phyloP scores from a whole-genome alignment of 2,797 vertebrate genomes.

The Neosilurus mollespiculum region DNA sequence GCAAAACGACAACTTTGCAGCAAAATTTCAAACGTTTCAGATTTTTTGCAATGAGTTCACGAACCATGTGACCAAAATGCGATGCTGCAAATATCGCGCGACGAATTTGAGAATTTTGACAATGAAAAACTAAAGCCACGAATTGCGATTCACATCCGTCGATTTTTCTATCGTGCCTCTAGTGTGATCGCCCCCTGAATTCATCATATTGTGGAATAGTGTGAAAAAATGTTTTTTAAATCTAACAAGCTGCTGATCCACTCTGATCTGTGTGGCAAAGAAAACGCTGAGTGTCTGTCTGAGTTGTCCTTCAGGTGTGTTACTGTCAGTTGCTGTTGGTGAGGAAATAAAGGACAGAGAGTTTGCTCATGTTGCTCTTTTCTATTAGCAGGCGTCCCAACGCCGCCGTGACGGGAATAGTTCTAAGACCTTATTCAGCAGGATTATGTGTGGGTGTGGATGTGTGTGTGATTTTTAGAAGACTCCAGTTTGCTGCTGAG shows the following conservation, averaged over 20 bases:
- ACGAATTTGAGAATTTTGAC: no score
- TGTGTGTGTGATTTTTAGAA: background rate
- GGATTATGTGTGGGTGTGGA: background rate
- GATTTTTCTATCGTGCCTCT: no score
- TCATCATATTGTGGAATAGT: background rate
- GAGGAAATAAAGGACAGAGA: background rate
- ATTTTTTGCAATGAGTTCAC: no score
- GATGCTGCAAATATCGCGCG: no score
- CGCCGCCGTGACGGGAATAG: background rate
- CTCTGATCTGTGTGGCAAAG: background rate
- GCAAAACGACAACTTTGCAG: no score
- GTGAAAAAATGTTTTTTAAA: background rate
- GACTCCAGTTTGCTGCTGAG: constrained; percentile 39
- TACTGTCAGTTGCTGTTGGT: background rate
- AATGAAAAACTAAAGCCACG: no score
- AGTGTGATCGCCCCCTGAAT: background rate
- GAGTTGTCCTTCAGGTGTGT: background rate
- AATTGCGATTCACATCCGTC: no score
- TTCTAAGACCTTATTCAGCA: background rate
- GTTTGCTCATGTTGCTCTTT: background rate
- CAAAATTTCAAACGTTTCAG: no score
- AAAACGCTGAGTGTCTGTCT: background rate
- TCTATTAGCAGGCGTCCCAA: background rate
- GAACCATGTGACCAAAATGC: no score
- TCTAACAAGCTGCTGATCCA: background rate